Percentiles rank a stretch among this genome's conserved stretches.
phyloP scores from a whole-genome alignment of 2,113 vertebrate species.

The Salminus brasiliensis region DNA sequence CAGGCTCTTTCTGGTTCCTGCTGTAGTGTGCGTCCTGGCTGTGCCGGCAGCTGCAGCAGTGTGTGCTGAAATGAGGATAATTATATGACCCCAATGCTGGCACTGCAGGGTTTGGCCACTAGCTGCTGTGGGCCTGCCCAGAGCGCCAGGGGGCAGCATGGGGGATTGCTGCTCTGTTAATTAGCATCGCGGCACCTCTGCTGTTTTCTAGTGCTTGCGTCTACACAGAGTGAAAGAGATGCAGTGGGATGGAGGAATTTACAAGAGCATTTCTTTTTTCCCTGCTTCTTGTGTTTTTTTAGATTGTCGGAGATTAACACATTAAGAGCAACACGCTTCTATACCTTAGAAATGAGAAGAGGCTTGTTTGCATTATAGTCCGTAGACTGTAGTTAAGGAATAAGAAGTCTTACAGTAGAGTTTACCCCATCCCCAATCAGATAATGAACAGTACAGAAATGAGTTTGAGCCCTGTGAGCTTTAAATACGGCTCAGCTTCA shows the following conservation, averaged over 20 bases:
- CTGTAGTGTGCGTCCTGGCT: background rate
- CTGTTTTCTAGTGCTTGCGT: background rate
- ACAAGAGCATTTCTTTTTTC: background rate
- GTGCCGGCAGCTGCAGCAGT: background rate
- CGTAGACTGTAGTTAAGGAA: too few relatives aligned
- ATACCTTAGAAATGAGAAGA: too few relatives aligned
- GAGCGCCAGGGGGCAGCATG: background rate
- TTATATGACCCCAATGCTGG: conserved; percentile 22
- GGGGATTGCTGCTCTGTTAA: conserved; percentile 19
- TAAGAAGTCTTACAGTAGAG: too few relatives aligned
- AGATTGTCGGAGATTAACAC: too few relatives aligned
- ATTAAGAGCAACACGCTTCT: too few relatives aligned
- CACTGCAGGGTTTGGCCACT: background rate
- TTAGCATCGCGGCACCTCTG: conserved; percentile 14
- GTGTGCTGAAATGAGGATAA: conserved; percentile 26
- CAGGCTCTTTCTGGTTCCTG: background rate
- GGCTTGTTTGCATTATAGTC: too few relatives aligned
- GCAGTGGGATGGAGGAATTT: background rate
- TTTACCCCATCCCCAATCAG: too few relatives aligned
- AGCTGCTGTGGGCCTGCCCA: background rate
- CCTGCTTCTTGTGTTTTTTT: background rate
- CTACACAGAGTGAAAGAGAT: background rate
- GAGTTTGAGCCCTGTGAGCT: too few relatives aligned
- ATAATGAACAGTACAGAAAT: too few relatives aligned
- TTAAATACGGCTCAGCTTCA: too few relatives aligned